phyloP scores from a whole-genome alignment of 1,140 invertebrate species.

The Drosophila santomea region DNA sequence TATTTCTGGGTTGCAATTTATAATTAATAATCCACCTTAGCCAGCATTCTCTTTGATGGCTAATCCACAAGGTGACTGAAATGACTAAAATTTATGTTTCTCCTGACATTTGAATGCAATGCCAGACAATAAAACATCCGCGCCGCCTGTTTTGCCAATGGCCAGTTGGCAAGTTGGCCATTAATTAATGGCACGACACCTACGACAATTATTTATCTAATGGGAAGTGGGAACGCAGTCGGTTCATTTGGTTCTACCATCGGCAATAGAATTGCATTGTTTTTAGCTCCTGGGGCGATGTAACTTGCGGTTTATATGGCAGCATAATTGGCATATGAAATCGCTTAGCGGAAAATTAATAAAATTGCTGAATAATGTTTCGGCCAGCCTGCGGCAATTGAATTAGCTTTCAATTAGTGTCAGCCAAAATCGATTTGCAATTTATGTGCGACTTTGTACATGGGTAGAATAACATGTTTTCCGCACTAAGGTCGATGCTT shows the following conservation, averaged over 20 bases:
- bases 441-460: neutral
- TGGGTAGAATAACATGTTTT: neutral
- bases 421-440: slow-evolving; percentile 43
- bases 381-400: slow-evolving; percentile 32
- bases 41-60: slow-evolving; percentile 26
- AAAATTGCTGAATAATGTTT: slow-evolving; percentile 55
- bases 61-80: slow-evolving; percentile 43
- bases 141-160: slow-evolving; percentile 24
- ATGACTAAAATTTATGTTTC: slow-evolving; percentile 63
- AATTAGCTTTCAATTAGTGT: slow-evolving; percentile 64
- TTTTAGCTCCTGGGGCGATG: slow-evolving; percentile 35
- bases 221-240: slow-evolving; percentile 12
- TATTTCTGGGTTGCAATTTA: slow-evolving; percentile 45
- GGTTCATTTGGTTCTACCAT: slow-evolving; percentile 25
- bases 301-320: slow-evolving; percentile 56
- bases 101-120: slow-evolving; percentile 59
- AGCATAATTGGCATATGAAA: slow-evolving; percentile 53
- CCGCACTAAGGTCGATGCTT: slow-evolving; percentile 36
- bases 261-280: slow-evolving; percentile 25
- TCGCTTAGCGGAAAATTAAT: slow-evolving; percentile 46
- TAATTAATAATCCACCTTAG: slow-evolving; percentile 61
- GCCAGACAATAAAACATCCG: slow-evolving; percentile 25
- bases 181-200: slow-evolving; percentile 74
- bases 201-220: slow-evolving; percentile 47
- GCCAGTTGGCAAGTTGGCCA: slow-evolving; percentile 42